Conservation (phyloP, 2,888 invertebrate genomes). For the Eupithecia dodoneata region DNA sequence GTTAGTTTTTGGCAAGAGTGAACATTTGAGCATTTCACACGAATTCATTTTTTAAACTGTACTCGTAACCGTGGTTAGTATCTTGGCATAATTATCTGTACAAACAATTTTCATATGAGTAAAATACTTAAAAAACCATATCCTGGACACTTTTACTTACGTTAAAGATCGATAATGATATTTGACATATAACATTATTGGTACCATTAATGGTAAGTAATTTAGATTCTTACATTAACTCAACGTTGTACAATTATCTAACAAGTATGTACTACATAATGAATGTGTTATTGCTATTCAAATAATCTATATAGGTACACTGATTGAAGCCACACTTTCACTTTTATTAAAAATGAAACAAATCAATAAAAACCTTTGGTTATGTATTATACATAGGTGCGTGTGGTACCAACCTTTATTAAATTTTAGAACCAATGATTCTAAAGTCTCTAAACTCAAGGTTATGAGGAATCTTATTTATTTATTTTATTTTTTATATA, state of each 20-base stretch:
- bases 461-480: too few species aligned
- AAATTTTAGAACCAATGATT: too few species aligned
- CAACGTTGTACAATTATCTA: not conserved
- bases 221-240: not conserved
- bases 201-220: not conserved
- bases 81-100: not conserved
- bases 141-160: not conserved
- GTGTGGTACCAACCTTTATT: too few species aligned
- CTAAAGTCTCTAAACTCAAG: too few species aligned
- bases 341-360: not conserved
- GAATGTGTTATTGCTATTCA: not conserved
- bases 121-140: not conserved
- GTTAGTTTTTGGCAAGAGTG: constrained; percentile 39
- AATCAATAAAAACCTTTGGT: too few species aligned
- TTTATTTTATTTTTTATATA: too few species aligned
- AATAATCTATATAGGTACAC: not conserved
- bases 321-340: not conserved
- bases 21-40: constrained; percentile 35
- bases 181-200: not conserved
- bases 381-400: too few species aligned
- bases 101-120: not conserved
- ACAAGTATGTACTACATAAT: not conserved
- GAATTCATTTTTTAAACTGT: not conserved
- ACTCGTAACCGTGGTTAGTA: too few species aligned
- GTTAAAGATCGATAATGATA: not conserved